These are phyloP conservation scores for Neria commutata DNA, from an alignment of 2,888 invertebrate species.

Conservation along the genomic window DNA sequence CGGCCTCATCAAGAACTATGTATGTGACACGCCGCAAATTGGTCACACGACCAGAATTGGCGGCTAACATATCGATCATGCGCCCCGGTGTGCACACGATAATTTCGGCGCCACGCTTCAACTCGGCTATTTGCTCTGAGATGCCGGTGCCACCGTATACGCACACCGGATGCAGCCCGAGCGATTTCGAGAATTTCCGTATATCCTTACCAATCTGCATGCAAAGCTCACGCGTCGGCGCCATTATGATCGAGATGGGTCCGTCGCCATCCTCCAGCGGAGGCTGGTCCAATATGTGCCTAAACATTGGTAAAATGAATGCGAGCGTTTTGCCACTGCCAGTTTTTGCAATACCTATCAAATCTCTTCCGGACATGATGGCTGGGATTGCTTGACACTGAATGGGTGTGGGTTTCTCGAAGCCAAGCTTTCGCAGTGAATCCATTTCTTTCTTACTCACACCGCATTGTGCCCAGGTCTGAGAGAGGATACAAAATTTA, in stretches of 20 bases:
- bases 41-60: conserved; percentile 96
- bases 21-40: conserved; percentile 97
- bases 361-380: conserved; percentile 94
- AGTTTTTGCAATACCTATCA: conserved; percentile 99
- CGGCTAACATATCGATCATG: conserved; percentile 99
- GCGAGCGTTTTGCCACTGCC: conserved; percentile 99
- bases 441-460: conserved; percentile 95
- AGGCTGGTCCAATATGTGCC: conserved; percentile 93
- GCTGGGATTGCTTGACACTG: conserved; percentile 97
- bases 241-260: conserved; percentile 96
- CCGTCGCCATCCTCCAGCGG: conserved; percentile 96
- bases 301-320: conserved; percentile 96
- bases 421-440: conserved; percentile 84
- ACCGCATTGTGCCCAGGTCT: conserved; percentile 97
- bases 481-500: conserved; percentile 5
- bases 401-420: conserved; percentile 98
- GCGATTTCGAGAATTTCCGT: conserved; percentile 88
- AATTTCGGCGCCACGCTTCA: conserved; percentile 96
- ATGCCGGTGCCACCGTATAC: conserved; percentile 99
- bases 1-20: conserved; percentile 97
- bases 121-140: conserved; percentile 88
- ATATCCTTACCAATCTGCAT: conserved; percentile 99
- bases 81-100: conserved; percentile 99
- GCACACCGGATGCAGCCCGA: conserved; percentile 87
- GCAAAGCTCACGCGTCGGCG: conserved; percentile 96